These are phyloP conservation scores for Stenichneumon culpator DNA, from an alignment of 2,888 invertebrate species.

Conservation along the genomic window DNA sequence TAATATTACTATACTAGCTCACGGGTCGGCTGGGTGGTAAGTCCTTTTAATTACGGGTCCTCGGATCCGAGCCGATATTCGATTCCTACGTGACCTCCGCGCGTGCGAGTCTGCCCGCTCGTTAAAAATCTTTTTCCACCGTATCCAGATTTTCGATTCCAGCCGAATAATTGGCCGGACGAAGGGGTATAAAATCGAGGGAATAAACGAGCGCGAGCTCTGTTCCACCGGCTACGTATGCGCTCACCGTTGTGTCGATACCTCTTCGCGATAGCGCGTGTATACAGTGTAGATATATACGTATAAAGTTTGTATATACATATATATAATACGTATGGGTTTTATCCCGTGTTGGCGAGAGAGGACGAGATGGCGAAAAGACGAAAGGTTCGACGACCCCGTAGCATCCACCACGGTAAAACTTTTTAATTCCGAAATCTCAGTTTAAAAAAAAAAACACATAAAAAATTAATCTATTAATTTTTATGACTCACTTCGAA, in stretches of 20 bases:
- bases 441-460: background rate
- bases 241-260: conserved; percentile 54
- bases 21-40: background rate
- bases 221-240: conserved; percentile 41
- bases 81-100: background rate
- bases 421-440: background rate
- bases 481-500: conserved; percentile 1
- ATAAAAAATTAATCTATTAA: background rate
- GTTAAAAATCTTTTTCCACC: conserved; percentile 8
- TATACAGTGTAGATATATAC: conserved; percentile 9
- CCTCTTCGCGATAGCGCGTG: conserved; percentile 54
- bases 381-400: conserved; percentile 64
- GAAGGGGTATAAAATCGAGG: conserved; percentile 51
- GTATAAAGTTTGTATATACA: conserved; percentile 12
- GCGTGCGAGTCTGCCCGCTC: background rate
- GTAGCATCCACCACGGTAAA: conserved; percentile 25
- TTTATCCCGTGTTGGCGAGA: conserved; percentile 22
- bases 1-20: background rate
- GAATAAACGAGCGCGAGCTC: conserved; percentile 61
- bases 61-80: background rate
- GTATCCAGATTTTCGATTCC: conserved; percentile 24
- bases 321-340: conserved; percentile 6
- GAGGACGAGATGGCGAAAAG: conserved; percentile 61
- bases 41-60: background rate
- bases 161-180: conserved; percentile 58